Evolutionary conservation across 2,888 invertebrate genomes (phyloP).

Genomic region (Dynastes tityus): DNA sequence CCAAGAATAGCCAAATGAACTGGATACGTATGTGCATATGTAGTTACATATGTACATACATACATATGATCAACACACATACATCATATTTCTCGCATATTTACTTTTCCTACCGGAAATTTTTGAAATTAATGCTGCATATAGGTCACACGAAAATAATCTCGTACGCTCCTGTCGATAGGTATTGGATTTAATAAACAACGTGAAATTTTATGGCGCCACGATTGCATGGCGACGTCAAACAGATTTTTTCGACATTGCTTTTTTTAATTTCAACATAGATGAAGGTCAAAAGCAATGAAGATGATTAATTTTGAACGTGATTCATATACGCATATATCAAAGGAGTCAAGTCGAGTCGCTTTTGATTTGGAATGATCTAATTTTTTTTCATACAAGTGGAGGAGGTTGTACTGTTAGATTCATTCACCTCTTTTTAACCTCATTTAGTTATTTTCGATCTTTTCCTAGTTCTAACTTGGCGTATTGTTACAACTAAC

Average conservation of each 20-base stretch:
- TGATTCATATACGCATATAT: not conserved
- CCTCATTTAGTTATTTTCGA: too few species aligned
- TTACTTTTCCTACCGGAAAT: constrained; percentile 7
- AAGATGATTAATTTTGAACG: not conserved
- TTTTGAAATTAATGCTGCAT: not conserved
- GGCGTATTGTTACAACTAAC: too few species aligned
- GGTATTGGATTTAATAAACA: too few species aligned
- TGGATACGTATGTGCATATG: not conserved
- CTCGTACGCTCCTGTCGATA: too few species aligned
- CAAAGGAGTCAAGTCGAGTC: not conserved
- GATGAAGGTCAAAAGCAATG: not conserved
- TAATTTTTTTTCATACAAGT: not conserved
- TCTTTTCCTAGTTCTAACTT: too few species aligned
- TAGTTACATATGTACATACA: not conserved
- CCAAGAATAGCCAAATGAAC: not conserved
- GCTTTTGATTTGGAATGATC: constrained; percentile 6
- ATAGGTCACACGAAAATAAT: not conserved
- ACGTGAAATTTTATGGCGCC: too few species aligned
- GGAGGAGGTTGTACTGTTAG: not conserved
- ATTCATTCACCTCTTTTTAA: not conserved
- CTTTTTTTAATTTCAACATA: too few species aligned
- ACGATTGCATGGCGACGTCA: too few species aligned
- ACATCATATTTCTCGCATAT: not conserved
- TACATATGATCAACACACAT: not conserved
- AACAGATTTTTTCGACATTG: too few species aligned